Evolutionary conservation across 2,113 vertebrate genomes (phyloP), one percentile per base, ranked within the genome.

Genomic region (Reinhardtius hippoglossoides): DNA sequence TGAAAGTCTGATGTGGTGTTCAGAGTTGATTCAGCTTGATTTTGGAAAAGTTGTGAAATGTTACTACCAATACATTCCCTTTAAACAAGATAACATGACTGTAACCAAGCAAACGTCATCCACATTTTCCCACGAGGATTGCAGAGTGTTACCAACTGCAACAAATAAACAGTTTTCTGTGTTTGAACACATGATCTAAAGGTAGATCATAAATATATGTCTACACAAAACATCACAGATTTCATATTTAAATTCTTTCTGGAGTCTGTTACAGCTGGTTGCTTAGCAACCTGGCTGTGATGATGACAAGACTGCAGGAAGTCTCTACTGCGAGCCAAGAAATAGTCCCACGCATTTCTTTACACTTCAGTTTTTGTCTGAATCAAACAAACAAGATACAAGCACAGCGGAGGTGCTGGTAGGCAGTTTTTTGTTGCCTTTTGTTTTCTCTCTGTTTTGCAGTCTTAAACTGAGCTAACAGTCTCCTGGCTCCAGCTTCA

Each of bases 221-320:
- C 0, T 14, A 18, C 26, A n/a, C 23, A 56, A 12, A n/a, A 21
- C 20, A 23, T 69, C 5, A 68, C 59, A 52, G 21, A 61, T 66
- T 54, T 76, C 26, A 75, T 42, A 42, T 61, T 71, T 54, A n/a
- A 35, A 59, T 76, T 55, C 3, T 44, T 35, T 35, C 65, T 55
- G 66, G 26, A 52, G 42, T 31, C 8, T 66, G 37, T 62, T 3
- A 24, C 35, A 12, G n/a, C 20, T 35, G 63, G 63, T 66, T 52
- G 48, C 65, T 12, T 35, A 26, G 65, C 48, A 54, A 67, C 63
- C 24, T 50, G 21, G 5, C 44, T 9, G 63, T 5, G 23, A 27
- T 54, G 8, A 54, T 54, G 8, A 54, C 48, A 35, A 35, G 18
- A 15, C 48, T 9, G 3, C 52, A 24, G 35, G 52, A 37, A 18